Percentiles rank a stretch among this genome's conserved stretches.
Conservation (phyloP, 2,888 invertebrate species). For the Meganola albula region DNA sequence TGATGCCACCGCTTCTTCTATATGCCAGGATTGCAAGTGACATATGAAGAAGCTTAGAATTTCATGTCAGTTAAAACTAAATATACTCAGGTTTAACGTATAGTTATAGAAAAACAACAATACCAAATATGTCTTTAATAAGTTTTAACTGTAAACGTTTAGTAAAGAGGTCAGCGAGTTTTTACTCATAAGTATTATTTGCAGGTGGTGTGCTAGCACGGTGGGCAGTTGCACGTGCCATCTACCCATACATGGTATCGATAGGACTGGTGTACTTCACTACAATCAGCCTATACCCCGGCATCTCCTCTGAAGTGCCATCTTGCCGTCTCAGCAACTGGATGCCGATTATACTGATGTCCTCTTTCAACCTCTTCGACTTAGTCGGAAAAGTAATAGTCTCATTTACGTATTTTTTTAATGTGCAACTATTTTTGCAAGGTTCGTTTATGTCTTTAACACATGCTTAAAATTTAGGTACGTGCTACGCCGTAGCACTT, state of each 20-base stretch:
- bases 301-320: conserved; percentile 91
- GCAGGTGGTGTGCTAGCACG: conserved; percentile 83
- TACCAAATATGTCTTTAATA: no score
- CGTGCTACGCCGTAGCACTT: neutral
- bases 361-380: conserved; percentile 91
- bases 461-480: no score
- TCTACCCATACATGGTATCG: conserved; percentile 94
- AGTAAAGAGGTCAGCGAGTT: no score
- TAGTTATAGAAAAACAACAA: no score
- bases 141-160: no score
- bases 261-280: conserved; percentile 93
- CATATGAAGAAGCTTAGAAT: no score
- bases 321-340: conserved; percentile 90
- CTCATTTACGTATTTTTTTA: neutral
- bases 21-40: no score
- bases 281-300: conserved; percentile 92
- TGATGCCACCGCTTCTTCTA: no score
- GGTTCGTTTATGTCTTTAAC: no score
- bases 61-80: no score
- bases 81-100: no score
- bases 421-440: neutral
- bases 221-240: conserved; percentile 88
- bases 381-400: conserved; percentile 85
- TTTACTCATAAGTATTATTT: no score
- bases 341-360: conserved; percentile 96